Evolutionary conservation across 2,797 vertebrate genomes (phyloP), one percentile per base, ranked within the genome.

Genomic region (Sebastes goodei): DNA sequence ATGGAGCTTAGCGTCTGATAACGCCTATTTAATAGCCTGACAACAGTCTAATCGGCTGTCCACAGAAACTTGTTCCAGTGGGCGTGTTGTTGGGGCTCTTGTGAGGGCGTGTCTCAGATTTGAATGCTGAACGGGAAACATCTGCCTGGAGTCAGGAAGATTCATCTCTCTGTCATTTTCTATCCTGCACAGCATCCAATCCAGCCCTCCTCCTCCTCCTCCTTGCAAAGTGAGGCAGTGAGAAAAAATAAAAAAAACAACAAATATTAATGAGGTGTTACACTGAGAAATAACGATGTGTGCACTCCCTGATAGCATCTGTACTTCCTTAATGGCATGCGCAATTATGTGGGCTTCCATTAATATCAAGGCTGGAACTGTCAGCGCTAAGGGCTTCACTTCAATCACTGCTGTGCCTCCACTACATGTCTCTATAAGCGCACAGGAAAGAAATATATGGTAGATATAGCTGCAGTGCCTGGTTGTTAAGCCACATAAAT

Each of bases 241-340:
- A 68, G 72, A 64, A 23, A 60, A 86, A 93, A 92, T 84, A 53
- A 61, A 71, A 91, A 90, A 89, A 84, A 95, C 92, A 96, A 94
- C 94, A 96, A 96, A 94, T 96, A 96, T 96, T 97, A 97, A 96
- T 96, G 96, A 97, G 96, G 94, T 95, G 95, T 94, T 95, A 89
- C 95, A 79, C 84, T 85, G 92, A 95, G 93, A 95, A 96, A 97
- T 94, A 95, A 96, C 4, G 84, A 93, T 89, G 94, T 94, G 88
- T 95, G 93, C 92, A 90, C 92, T 92, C 89, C 86, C 93, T 94
- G 94, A 96, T 96, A 96, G 96, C 95, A 96, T 97, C 96, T 93
- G 95, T 90, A 94, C 94, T 95, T 96, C 95, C 96, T 94, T 97
- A 96, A 96, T 96, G 96, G 95, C 94, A 94, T 95, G 95, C 90